Evolutionary conservation across 2,797 vertebrate species (phyloP), one percentile per base, ranked within the genome.

Genomic region (Gephyroberyx darwinii): DNA sequence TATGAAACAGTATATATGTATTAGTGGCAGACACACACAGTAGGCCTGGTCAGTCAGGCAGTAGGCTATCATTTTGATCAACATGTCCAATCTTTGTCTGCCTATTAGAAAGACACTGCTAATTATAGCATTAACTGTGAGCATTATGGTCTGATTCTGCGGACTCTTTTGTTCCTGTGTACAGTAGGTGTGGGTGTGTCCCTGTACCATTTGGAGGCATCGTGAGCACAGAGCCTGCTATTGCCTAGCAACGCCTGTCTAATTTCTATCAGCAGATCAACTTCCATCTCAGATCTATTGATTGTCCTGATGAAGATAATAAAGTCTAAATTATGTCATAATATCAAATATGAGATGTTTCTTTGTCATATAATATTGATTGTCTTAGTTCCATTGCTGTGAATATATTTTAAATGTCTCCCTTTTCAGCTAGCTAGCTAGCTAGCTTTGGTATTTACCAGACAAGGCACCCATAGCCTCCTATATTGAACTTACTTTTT

Each of bases 101-200:
- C 22, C 10, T 22, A 30, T 31, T 37, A 43, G 6, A 48, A 16
- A 50, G 7, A 5, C 16, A 55, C 20, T 63, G 50, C 0, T 19
- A 20, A 6, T 83, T 78, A 74, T 10, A 68, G 65, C 52, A 26
- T 26, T 26, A 50, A 50, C 26, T 26, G 26, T 26, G 60, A 66
- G 39, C 20, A 48, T 66, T 8, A 60, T 69, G 17, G 4, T 35
- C 43, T 33, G 35, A 43, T 59, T 55, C 67, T 71, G 72, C 76
- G 65, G 51, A n/a, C 77, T 72, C 58, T 85, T 83, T 88, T 86
- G 74, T 88, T 78, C 53, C 48, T 31, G 39, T 83, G 89, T 77
- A 83, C 73, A 63, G 74, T 74, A 74, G 84, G 78, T 87, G 90
- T 90, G 89, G 84, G 86, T 90, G 90, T 90, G 90, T 90, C 89